phyloP scores from a whole-genome alignment of 2,113 vertebrate genomes.

The Pollimyrus isidori region DNA sequence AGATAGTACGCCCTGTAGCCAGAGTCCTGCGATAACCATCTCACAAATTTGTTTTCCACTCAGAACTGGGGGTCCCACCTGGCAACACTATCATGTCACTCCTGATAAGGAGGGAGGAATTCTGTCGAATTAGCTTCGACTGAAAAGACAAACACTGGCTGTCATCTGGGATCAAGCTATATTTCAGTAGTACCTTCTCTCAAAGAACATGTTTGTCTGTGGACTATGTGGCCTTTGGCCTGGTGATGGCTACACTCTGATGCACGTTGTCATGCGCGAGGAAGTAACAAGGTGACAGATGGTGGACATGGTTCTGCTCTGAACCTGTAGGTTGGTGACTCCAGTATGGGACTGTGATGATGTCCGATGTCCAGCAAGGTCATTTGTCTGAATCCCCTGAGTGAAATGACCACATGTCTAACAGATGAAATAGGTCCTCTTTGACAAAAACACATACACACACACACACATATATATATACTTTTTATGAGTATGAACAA shows the following conservation, averaged over 20 bases:
- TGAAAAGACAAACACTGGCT: background rate
- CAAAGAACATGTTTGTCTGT: background rate
- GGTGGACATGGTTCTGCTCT: background rate
- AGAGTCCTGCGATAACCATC: background rate
- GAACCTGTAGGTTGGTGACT: background rate
- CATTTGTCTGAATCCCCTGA: background rate
- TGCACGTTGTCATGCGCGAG: background rate
- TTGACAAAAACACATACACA: background rate
- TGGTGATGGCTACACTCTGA: background rate
- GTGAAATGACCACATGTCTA: background rate
- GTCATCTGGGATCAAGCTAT: background rate
- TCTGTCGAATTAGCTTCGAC: background rate
- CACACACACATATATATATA: background rate
- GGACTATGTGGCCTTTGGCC: background rate
- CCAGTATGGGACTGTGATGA: background rate
- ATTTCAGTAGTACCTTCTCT: background rate
- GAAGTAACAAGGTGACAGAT: background rate
- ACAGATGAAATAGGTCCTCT: background rate
- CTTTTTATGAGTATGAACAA: too few species aligned
- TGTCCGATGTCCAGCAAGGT: background rate
- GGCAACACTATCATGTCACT: background rate
- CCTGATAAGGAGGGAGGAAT: background rate
- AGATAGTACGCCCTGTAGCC: background rate
- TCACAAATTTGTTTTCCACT: background rate
- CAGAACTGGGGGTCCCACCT: background rate